These are phyloP conservation scores for Hylaeus anthracinus DNA, from an alignment of 1,140 invertebrate species.

Conservation along the genomic window DNA sequence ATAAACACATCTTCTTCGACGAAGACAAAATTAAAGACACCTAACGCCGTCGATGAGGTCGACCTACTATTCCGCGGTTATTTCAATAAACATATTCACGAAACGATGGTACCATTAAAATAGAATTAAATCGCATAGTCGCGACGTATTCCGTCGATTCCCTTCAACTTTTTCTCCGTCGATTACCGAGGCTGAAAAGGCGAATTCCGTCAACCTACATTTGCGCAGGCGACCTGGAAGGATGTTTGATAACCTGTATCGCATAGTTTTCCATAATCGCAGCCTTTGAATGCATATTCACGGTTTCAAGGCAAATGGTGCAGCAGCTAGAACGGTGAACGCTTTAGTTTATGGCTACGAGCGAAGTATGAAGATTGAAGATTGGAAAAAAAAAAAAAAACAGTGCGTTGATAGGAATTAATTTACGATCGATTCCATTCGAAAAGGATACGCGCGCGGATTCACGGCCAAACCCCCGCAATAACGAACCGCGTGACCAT, in stretches of 20 bases:
- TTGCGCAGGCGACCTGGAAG: background rate
- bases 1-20: too few species aligned
- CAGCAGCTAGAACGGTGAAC: background rate
- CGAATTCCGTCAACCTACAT: background rate
- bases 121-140: too few species aligned
- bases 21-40: too few species aligned
- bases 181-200: too few species aligned
- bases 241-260: background rate
- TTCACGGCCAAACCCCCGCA: background rate
- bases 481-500: constrained; percentile 18
- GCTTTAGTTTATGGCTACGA: background rate
- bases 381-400: constrained; percentile 5
- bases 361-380: background rate
- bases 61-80: too few species aligned
- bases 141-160: too few species aligned
- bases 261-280: constrained; percentile 9
- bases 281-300: too few species aligned
- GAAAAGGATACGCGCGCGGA: too few species aligned
- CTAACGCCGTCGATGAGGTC: too few species aligned
- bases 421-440: background rate
- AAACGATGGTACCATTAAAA: too few species aligned
- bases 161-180: too few species aligned
- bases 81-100: too few species aligned
- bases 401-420: constrained; percentile 23
- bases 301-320: constrained; percentile 15